phyloP scores from a whole-genome alignment of 2,113 vertebrate genomes.

The Etia nguti region DNA sequence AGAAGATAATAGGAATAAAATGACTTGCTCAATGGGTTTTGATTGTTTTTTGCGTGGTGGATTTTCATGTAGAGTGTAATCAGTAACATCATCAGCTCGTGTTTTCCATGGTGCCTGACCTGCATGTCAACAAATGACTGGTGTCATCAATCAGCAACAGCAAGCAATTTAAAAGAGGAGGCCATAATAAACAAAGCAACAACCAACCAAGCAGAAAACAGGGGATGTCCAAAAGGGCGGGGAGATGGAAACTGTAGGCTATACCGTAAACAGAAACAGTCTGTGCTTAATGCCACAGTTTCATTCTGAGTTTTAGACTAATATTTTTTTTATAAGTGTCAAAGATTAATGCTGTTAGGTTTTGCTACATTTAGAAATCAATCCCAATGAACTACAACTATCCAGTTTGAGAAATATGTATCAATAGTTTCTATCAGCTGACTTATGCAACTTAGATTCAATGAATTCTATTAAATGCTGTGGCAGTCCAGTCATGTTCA shows the following conservation, averaged over 20 bases:
- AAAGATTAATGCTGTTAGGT: background rate
- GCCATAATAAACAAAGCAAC: background rate
- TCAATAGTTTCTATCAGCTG: background rate
- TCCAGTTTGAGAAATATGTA: background rate
- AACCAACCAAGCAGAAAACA: background rate
- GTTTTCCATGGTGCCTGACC: constrained; percentile 22
- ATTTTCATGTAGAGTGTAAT: constrained; percentile 25
- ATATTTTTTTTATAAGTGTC: background rate
- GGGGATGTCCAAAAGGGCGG: background rate
- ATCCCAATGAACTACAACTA: background rate
- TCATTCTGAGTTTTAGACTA: background rate
- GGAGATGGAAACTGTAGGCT: background rate
- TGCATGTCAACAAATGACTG: constrained; percentile 21
- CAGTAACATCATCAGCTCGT: constrained; percentile 35
- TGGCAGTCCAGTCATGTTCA: background rate
- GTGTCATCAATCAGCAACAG: constrained; percentile 31
- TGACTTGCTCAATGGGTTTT: constrained; percentile 21
- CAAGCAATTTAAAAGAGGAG: constrained; percentile 3
- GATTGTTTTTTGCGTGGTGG: background rate
- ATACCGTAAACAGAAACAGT: background rate
- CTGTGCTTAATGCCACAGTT: background rate
- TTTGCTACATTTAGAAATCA: background rate
- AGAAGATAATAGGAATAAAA: constrained; percentile 17
- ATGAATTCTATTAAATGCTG: background rate
- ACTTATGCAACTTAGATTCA: background rate